Evolutionary conservation across 2,888 invertebrate species (phyloP).

Genomic region (Pemphredon lugubris): DNA sequence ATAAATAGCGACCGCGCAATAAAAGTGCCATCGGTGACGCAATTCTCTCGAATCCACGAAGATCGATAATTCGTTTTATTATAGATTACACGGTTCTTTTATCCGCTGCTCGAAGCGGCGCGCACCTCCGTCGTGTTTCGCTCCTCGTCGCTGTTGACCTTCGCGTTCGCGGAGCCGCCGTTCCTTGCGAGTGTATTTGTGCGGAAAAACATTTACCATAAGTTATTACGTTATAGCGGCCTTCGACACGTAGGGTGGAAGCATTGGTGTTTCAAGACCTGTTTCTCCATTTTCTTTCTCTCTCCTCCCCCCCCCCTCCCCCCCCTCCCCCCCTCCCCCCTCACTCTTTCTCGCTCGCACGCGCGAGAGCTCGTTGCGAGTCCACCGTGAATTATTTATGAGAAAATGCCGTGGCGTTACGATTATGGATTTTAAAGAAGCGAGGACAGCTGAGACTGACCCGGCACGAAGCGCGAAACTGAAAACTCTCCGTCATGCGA

Average conservation of each 20-base stretch:
- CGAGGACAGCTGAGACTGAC: background rate
- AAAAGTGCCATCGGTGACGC: no score
- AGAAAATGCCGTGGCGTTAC: slow-evolving; percentile 27
- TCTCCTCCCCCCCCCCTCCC: background rate
- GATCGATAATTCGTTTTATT: slow-evolving; percentile 15
- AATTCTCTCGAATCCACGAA: slow-evolving; percentile 11
- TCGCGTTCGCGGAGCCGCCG: slow-evolving; percentile 38
- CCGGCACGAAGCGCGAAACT: background rate
- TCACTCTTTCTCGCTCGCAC: background rate
- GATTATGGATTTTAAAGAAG: slow-evolving; percentile 25
- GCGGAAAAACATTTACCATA: slow-evolving; percentile 49
- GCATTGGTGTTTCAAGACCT: slow-evolving; percentile 42
- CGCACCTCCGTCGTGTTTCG: slow-evolving; percentile 6
- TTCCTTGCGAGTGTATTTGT: slow-evolving; percentile 24
- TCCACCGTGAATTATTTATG: slow-evolving; percentile 47
- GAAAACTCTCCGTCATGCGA: no score
- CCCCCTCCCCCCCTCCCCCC: background rate
- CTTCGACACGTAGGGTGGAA: slow-evolving; percentile 57
- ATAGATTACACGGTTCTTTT: slow-evolving; percentile 11
- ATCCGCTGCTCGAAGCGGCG: background rate
- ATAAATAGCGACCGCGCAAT: no score
- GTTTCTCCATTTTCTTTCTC: slow-evolving; percentile 42
- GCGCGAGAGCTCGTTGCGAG: no score
- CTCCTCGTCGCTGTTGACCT: slow-evolving; percentile 44
- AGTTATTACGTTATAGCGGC: slow-evolving; percentile 47